Conservation (phyloP, 2,113 vertebrate species). For the Pluvianellus socialis region DNA sequence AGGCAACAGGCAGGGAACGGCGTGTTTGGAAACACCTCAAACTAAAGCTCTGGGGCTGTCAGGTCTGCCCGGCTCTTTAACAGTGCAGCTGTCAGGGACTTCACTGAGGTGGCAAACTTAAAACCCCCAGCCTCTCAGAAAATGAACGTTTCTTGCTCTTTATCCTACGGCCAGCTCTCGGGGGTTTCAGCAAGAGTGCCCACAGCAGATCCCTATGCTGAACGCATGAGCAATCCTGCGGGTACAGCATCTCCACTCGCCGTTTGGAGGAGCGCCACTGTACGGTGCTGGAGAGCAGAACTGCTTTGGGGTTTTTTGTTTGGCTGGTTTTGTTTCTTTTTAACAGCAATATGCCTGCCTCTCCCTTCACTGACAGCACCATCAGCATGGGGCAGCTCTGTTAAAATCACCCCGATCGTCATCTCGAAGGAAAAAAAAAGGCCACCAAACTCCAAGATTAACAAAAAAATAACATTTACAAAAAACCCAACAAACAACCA, state of each 20-base stretch:
- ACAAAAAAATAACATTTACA: neutral
- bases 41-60: neutral
- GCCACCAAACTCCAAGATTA: neutral
- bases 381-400: neutral
- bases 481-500: neutral
- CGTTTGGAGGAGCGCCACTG: neutral
- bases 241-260: neutral
- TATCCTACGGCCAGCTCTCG: neutral
- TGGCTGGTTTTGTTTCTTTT: neutral
- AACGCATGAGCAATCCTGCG: neutral
- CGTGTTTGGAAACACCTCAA: slow-evolving; percentile 61
- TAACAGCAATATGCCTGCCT: neutral
- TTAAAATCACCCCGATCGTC: neutral
- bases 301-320: neutral
- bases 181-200: neutral
- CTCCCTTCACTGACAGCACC: neutral
- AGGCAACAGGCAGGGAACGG: slow-evolving; percentile 49
- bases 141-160: neutral
- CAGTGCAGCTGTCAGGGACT: slow-evolving; percentile 30
- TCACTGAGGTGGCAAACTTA: neutral
- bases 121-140: neutral
- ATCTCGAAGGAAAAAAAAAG: neutral
- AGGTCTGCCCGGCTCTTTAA: slow-evolving; percentile 13
- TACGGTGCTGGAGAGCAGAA: neutral
- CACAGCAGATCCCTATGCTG: neutral